These are phyloP conservation scores for Polyommatus iphigenia DNA, from an alignment of 2,888 invertebrate species.

Conservation along the genomic window DNA sequence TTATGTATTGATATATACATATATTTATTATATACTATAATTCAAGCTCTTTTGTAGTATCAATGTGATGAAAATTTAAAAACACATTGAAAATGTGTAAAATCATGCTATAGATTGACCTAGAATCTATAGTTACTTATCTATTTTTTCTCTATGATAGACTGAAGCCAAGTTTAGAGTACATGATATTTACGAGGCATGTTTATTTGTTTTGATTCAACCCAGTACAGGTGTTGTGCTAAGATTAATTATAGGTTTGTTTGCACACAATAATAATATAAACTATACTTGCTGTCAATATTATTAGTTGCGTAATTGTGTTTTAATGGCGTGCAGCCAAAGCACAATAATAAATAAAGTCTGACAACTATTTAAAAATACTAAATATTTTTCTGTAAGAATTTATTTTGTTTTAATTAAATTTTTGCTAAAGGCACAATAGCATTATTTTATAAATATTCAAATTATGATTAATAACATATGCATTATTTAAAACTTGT, in stretches of 20 bases:
- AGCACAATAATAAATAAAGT: not conserved
- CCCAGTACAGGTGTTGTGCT: not conserved
- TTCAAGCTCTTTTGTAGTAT: too few relatives aligned
- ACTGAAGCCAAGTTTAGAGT: not conserved
- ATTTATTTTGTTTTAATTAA: too few relatives aligned
- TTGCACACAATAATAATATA: not conserved
- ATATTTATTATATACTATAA: too few relatives aligned
- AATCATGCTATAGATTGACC: too few relatives aligned
- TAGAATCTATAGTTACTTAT: not conserved
- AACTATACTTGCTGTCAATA: slow-evolving; percentile 36
- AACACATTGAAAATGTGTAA: too few relatives aligned
- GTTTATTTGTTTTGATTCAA: slow-evolving; percentile 5
- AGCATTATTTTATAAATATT: not conserved
- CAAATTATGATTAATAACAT: not conserved
- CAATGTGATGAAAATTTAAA: too few relatives aligned
- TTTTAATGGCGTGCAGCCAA: slow-evolving; percentile 15
- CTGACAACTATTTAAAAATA: not conserved
- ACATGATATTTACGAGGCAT: not conserved
- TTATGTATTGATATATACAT: too few relatives aligned
- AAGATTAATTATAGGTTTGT: not conserved
- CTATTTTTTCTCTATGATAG: not conserved
- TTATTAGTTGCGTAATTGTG: slow-evolving; percentile 23
- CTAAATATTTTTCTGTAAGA: not conserved
- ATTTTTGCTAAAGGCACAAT: too few relatives aligned
- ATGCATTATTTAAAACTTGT: not conserved